These are phyloP conservation scores for Pseudonaja textilis DNA, from an alignment of 2,113 vertebrate genomes.

Conservation along the genomic window DNA sequence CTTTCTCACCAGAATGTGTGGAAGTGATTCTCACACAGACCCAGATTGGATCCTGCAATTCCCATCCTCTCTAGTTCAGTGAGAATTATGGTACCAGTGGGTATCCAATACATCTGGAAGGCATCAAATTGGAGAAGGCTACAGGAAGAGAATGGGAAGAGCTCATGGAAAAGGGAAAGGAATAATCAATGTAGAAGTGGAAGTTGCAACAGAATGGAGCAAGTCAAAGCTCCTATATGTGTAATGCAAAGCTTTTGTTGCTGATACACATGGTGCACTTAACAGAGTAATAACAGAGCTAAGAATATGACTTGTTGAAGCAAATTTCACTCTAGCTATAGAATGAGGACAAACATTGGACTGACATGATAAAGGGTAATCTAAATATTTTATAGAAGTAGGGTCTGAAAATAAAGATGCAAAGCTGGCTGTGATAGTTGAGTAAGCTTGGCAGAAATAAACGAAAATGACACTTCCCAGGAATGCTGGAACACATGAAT, in stretches of 20 bases:
- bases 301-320: neutral
- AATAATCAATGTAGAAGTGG: neutral
- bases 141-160: neutral
- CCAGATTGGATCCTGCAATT: neutral
- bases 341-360: neutral
- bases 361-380: neutral
- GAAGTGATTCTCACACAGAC: neutral
- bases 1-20: neutral
- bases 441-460: neutral
- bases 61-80: neutral
- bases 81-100: neutral
- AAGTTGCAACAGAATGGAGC: neutral
- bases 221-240: neutral
- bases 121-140: neutral
- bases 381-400: neutral
- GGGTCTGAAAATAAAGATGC: neutral
- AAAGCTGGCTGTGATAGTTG: neutral
- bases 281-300: neutral
- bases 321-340: neutral
- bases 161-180: neutral
- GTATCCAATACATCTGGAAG: neutral
- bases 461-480: neutral
- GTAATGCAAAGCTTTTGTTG: neutral
- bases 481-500: neutral
- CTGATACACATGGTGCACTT: neutral